Base-by-base conservation (phyloP, 2,113 vertebrate species). In the Emydocephalus ijimae region DNA sequence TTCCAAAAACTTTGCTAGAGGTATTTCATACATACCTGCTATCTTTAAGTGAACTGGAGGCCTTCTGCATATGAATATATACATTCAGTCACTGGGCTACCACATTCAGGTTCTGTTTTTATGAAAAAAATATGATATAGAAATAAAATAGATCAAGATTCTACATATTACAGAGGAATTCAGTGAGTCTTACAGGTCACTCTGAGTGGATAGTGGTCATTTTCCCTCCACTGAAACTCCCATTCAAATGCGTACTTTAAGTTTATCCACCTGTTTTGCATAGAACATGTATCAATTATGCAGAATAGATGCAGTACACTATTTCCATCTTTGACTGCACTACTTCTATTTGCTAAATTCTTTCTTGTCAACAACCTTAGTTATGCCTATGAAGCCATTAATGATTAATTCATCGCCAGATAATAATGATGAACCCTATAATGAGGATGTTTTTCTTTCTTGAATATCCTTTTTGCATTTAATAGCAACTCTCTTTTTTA, bases 401-500 rank as follows among this genome's bases (percentile, higher is more conserved):
- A 48, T 24, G 34, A 45, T 55, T 91, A 45, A 85, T 90, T 55
- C 23, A 85, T 90, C 24, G n/a, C n/a, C 45, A n/a, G 64, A 85
- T 12, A 89, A 43, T 45, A n/a, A 48, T 87, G 89, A 69, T 90
- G 56, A 55, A 14, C 4, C 34, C 86, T 61, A 9, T 91, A 90
- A 90, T 92, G 87, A 57, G 91, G 39, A 18, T 24, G 9, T 55
- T 15, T 0, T 0, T 52, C 56, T 57, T 18, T 61, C 34, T 26
- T 18, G 3, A 1, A 1, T 9, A 74, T 1, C 20, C 0, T 34
- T 55, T 61, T 61, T 92, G 55, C 57, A 0, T 92, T 89, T 50
- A 54, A 50, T 45, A 54, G 43, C 2, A 1, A 2, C 0, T 24
- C 15, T 5, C 56, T 12, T 3, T 6, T 56, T 39, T 15, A 64